Evolutionary conservation across 2,797 vertebrate genomes (phyloP).

Genomic region (Pelochelys cantorii): DNA sequence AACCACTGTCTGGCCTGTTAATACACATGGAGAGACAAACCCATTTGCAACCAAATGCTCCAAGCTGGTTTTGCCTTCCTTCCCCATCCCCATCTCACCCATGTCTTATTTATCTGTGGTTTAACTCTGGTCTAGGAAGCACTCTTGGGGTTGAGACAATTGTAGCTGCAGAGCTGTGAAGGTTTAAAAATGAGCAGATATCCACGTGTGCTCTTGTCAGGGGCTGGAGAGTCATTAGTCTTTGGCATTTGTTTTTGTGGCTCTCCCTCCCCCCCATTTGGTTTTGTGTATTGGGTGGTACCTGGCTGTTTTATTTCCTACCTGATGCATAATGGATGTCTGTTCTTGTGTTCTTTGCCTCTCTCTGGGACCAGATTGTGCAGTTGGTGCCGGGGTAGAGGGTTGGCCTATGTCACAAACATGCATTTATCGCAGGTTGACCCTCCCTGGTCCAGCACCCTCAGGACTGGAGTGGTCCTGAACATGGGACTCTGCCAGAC

Average conservation of each 20-base stretch:
- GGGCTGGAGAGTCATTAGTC: neutral
- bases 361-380: neutral
- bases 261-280: neutral
- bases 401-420: neutral
- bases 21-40: neutral
- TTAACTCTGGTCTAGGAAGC: neutral
- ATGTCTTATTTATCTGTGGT: slow-evolving; percentile 8
- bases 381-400: neutral
- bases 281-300: neutral
- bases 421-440: no score
- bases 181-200: neutral
- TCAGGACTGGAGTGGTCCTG: no score
- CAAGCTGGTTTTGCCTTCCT: neutral
- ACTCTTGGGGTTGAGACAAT: neutral
- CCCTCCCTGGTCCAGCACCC: no score
- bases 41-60: neutral
- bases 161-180: neutral
- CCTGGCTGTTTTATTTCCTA: neutral
- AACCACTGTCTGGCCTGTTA: neutral
- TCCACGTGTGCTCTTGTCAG: neutral
- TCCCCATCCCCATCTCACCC: neutral
- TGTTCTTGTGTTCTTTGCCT: neutral
- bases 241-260: neutral
- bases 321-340: neutral
- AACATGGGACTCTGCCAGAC: no score